phyloP scores from a whole-genome alignment of 2,113 vertebrate genomes.

The Herpetotheres cachinnans region DNA sequence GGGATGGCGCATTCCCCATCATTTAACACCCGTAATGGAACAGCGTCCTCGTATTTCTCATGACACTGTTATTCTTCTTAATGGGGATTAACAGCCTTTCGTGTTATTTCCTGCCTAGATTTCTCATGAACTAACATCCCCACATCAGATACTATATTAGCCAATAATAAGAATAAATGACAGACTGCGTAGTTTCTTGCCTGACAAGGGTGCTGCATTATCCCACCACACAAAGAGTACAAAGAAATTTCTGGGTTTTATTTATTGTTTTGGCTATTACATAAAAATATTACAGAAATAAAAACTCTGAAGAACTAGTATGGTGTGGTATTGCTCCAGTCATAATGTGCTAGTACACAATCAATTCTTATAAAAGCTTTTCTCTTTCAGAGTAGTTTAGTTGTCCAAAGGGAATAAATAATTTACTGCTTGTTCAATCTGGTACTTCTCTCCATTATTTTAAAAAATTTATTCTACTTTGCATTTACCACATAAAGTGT shows the following conservation, averaged over 20 bases:
- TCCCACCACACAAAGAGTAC: constrained; percentile 40
- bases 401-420: constrained; percentile 72
- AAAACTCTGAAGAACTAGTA: constrained; percentile 67
- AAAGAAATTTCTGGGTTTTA: constrained; percentile 62
- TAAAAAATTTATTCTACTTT: constrained; percentile 46
- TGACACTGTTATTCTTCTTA: constrained; percentile 34
- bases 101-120: constrained; percentile 33
- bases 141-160: constrained; percentile 40
- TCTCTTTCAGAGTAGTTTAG: constrained; percentile 66
- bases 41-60: not conserved
- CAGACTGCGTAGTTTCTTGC: constrained; percentile 33
- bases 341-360: constrained; percentile 62
- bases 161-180: constrained; percentile 70
- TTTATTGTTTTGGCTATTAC: constrained; percentile 72
- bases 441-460: constrained; percentile 66
- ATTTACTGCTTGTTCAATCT: constrained; percentile 70
- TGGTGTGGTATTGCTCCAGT: constrained; percentile 60
- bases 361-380: constrained; percentile 73
- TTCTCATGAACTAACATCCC: constrained; percentile 39
- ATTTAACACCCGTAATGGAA: constrained; percentile 21
- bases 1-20: constrained; percentile 17
- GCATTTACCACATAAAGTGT: constrained; percentile 17
- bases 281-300: constrained; percentile 78
- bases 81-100: constrained; percentile 20
- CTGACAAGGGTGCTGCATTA: constrained; percentile 66